These are phyloP conservation scores for Agapornis roseicollis DNA, from an alignment of 2,113 vertebrate genomes.

Conservation along the genomic window DNA sequence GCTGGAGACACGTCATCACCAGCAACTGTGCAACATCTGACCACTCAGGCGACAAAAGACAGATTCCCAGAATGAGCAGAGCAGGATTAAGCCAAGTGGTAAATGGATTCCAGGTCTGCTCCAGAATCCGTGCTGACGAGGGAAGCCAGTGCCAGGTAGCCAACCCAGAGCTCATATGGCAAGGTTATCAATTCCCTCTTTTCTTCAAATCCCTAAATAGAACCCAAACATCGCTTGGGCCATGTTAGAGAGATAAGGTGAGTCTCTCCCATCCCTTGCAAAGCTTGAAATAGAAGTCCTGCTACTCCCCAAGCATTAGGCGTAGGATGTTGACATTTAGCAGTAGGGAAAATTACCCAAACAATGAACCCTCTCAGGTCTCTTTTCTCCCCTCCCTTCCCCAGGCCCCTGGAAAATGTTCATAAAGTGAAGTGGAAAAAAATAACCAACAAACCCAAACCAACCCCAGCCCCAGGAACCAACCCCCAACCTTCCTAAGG, in stretches of 20 bases:
- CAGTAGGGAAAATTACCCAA: not conserved
- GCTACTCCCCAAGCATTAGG: not conserved
- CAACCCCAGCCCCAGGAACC: conserved; percentile 1
- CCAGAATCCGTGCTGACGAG: not conserved
- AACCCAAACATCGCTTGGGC: not conserved
- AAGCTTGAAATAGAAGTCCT: conserved; percentile 37
- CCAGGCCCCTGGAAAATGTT: conserved; percentile 2
- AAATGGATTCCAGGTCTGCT: conserved; percentile 48
- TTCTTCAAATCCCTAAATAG: conserved; percentile 62
- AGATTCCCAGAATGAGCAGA: conserved; percentile 19
- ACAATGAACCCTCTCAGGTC: conserved; percentile 24
- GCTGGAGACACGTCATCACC: not conserved
- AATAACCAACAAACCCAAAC: not conserved
- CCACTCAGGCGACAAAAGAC: conserved; percentile 25
- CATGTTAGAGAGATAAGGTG: conserved; percentile 47
- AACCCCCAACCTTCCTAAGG: not conserved
- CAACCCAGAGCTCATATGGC: not conserved
- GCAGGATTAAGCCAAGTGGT: conserved; percentile 59
- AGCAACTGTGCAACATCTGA: conserved; percentile 37
- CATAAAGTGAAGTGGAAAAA: not conserved
- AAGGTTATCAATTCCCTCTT: conserved; percentile 27
- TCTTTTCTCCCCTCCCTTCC: not conserved
- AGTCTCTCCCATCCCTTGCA: conserved; percentile 17
- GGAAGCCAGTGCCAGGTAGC: conserved; percentile 37
- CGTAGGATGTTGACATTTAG: not conserved